Evolutionary conservation across 1,140 invertebrate species (phyloP), one percentile per base, ranked within the genome.

Genomic region (Drosophila carrolli): DNA sequence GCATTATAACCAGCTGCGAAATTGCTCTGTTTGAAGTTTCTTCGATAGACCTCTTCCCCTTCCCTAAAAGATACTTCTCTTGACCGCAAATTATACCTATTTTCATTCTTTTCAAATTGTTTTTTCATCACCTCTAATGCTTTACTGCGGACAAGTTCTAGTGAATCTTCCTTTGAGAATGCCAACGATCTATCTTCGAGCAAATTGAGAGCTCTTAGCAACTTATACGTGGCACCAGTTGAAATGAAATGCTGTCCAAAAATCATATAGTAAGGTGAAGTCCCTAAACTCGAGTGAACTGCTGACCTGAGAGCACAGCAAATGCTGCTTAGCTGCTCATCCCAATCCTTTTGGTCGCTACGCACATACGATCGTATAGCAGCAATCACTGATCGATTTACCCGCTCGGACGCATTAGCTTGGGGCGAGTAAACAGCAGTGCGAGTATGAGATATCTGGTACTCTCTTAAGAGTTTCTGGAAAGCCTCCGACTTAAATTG

Each of bases 1-100:
- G 67, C 40, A 38, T 62, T 71, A 8, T 61, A 61, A 7, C 58
- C 53, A 23, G 59, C 44, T 40, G 11, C 10, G 29, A 71, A 71
- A 38, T 11, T 38, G 4, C 37, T 38, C 10, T 38, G 37, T 11
- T 38, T 38, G n/a, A 53, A 48, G 27, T 53, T 56, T 40, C 41
- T 61, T 1, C 57, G 13, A 19, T 35, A 62, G 4, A 61, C 51
- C 48, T 62, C 58, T 27, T 0, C 0, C 0, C 16, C 16, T 16
- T 16, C 16, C 16, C 16, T 16, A 16, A 16, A 16, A 16, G 16
- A 16, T 16, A 16, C 16, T 16, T 16, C 16, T 1, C 16, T 16
- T 62, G 58, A 41, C 2, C 40, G 6, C 9, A 53, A 48, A 11
- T 71, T 71, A 7, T 71, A 71, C 2, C 13, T 40, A 10, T 29